Evolutionary conservation across 1,140 invertebrate species (phyloP).

Genomic region (Philaenus spumarius): DNA sequence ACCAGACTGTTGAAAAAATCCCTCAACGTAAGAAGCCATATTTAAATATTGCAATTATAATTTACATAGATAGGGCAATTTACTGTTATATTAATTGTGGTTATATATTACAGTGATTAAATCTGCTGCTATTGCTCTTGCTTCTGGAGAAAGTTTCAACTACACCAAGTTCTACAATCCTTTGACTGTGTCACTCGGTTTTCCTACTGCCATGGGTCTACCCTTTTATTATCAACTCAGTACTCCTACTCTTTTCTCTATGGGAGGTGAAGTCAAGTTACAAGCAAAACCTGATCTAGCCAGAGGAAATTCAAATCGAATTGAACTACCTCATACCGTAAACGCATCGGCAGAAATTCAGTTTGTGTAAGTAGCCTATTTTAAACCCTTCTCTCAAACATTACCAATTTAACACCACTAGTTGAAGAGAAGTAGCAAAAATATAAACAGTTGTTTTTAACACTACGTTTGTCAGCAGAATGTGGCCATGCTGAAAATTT

Average conservation of each 20-base stretch:
- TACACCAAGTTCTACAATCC: constrained; percentile 48
- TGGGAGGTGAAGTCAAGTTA: constrained; percentile 42
- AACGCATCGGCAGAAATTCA: constrained; percentile 41
- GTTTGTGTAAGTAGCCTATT: constrained; percentile 32
- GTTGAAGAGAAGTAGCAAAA: no score
- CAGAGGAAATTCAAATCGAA: constrained; percentile 24
- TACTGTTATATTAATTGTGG: constrained; percentile 33
- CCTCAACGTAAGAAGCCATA: constrained; percentile 35
- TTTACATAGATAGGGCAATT: constrained; percentile 41
- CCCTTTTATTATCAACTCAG: constrained; percentile 54
- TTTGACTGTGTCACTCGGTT: constrained; percentile 48
- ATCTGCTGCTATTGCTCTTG: constrained; percentile 34
- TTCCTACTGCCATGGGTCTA: constrained; percentile 57
- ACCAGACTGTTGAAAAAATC: constrained; percentile 44
- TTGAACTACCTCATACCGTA: constrained; percentile 35
- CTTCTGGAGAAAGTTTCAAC: constrained; percentile 43
- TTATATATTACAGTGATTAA: constrained; percentile 32
- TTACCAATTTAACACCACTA: no score
- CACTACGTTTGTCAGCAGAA: no score
- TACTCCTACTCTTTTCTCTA: constrained; percentile 42
- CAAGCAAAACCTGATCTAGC: constrained; percentile 36
- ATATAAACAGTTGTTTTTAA: no score
- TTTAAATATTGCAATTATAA: constrained; percentile 31
- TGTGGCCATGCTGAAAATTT: no score
- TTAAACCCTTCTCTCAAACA: no score